Evolutionary conservation across 2,113 vertebrate species (phyloP).

Genomic region (Corythaeola cristata): DNA sequence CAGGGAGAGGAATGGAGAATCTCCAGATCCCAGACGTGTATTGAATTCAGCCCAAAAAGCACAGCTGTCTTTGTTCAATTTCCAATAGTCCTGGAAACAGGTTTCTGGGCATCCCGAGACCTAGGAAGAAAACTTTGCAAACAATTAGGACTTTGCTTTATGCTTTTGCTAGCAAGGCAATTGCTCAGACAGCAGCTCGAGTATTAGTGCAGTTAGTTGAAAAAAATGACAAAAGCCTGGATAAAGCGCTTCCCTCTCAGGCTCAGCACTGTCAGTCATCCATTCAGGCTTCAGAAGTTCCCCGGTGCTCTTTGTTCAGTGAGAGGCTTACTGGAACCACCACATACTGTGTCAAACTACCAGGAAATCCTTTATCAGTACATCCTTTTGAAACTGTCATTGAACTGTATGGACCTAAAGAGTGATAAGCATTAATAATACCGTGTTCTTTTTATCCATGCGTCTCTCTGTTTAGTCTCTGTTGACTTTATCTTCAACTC

Average conservation of each 20-base stretch:
- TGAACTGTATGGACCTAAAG: conserved; percentile 67
- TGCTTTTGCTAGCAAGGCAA: not conserved
- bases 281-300: conserved; percentile 60
- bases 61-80: not conserved
- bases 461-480: conserved; percentile 42
- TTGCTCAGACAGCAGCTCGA: not conserved
- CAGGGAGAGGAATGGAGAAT: not conserved
- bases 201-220: conserved; percentile 2
- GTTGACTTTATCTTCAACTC: conserved; percentile 59
- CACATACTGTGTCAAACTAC: conserved; percentile 58
- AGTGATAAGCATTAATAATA: conserved; percentile 73
- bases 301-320: conserved; percentile 53
- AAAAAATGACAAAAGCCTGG: conserved; percentile 35
- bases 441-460: conserved; percentile 55
- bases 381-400: conserved; percentile 72
- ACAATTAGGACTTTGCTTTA: not conserved
- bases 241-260: conserved; percentile 28
- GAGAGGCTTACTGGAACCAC: conserved; percentile 67
- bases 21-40: not conserved
- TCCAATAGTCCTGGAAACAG: not conserved
- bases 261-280: conserved; percentile 64
- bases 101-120: not conserved
- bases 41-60: not conserved
- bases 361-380: conserved; percentile 71
- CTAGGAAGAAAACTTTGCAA: not conserved